Base-by-base conservation (phyloP, 2,113 vertebrate species). In the Prochilodus magdalenae region DNA sequence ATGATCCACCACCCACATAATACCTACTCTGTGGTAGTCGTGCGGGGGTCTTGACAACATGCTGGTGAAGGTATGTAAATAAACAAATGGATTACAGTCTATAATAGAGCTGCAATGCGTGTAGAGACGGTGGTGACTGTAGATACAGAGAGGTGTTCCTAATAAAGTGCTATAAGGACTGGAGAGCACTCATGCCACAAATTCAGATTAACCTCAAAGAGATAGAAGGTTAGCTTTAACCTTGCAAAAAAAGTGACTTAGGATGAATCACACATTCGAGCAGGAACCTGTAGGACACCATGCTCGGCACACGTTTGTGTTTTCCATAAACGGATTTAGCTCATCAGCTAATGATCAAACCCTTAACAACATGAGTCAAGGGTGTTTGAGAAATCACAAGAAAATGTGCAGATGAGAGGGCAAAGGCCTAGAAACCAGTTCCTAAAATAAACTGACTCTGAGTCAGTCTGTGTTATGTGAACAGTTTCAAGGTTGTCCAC, bases 311-410 rank as follows among this genome's bases (percentile, higher is more conserved):
- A n/a, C 33, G 10, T 44, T 5, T 70, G 66, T n/a, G 22, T 44
- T 70, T 44, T 70, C 22, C 66, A 24, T 40, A 70, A 12, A 44
- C 40, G 24, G 66, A 70, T 69, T 22, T 40, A 20, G 30, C 66
- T 69, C 66, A 40, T 70, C 40, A 44, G 36, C 66, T 70, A 70
- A 70, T 70, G 66, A 70, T 67, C 65, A 67, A 33, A 36, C 30
- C 65, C 15, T 65, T 30, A 4, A 20, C 22, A 44, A 70, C 40
- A 36, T 70, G 66, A 40, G 66, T 70, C 36, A 70, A 18, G 1
- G 4, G 1, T 24, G 36, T 44, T 24, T 14, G 22, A 18, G 26
- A 22, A 70, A 70, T 12, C 66, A 44, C 30, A 36, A 44, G 40
- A 44, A 44, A 36, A 36, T 22, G 18, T 11, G 33, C 14, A 40